A percentile compares a stretch with the other conserved stretches of the same genome.
These are phyloP conservation scores for Didymodactylos carnosus DNA, from an alignment of 2,888 invertebrate genomes.

Conservation along the genomic window DNA sequence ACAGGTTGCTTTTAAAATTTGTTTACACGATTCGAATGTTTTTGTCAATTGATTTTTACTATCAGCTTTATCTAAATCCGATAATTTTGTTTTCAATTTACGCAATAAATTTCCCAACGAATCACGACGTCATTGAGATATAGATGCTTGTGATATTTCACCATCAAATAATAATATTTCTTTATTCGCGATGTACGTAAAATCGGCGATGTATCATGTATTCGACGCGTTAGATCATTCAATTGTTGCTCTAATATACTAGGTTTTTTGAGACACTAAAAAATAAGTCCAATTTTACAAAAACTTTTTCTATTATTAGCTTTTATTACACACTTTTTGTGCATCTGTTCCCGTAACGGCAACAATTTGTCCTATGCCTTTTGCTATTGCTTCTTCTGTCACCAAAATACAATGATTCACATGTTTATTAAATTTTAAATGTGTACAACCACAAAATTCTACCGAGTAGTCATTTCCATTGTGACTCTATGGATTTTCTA, in stretches of 20 bases:
- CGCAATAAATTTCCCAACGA: slow-evolving; percentile 62
- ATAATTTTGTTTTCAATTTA: slow-evolving; percentile 40
- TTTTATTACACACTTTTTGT: slow-evolving; percentile 21
- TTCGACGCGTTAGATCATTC: slow-evolving; percentile 14
- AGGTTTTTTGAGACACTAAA: slow-evolving; percentile 56
- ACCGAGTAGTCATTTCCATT: slow-evolving; percentile 67
- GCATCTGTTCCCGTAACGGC: slow-evolving; percentile 89
- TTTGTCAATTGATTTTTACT: slow-evolving; percentile 22
- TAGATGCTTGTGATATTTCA: slow-evolving; percentile 67
- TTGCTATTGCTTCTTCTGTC: slow-evolving; percentile 94
- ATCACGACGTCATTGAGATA: slow-evolving; percentile 75
- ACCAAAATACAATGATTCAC: slow-evolving; percentile 84
- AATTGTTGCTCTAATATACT: slow-evolving; percentile 51
- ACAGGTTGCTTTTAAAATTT: slow-evolving; percentile 7
- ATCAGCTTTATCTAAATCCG: slow-evolving; percentile 42
- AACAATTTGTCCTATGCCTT: slow-evolving; percentile 85
- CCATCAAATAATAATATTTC: slow-evolving; percentile 28
- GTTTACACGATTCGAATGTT: not conserved
- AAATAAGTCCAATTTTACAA: slow-evolving; percentile 14
- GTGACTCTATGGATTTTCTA: slow-evolving; percentile 59
- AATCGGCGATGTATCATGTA: not conserved
- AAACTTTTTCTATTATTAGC: too few species aligned
- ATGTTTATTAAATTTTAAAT: slow-evolving; percentile 69
- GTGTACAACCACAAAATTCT: slow-evolving; percentile 97
- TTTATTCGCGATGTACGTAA: slow-evolving; percentile 1